Evolutionary conservation across 1,140 invertebrate genomes (phyloP), one percentile per base, ranked within the genome.

Genomic region (Cepaea nemoralis): DNA sequence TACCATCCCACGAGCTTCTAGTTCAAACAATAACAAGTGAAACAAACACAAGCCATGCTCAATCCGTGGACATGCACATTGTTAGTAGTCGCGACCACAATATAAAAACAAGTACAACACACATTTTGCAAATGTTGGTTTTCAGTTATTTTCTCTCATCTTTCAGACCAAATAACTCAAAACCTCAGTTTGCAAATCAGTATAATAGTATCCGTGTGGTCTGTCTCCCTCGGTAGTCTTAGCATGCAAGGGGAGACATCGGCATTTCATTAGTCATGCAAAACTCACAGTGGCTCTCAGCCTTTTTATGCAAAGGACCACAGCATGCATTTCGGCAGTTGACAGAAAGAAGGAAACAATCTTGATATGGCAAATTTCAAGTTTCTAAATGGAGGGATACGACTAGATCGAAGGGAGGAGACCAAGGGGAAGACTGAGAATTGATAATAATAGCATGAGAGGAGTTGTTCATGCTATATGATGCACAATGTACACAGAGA

Each of bases 51-150:
- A 24, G 50, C 22, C 59, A 63, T 63, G 59, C 59, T 31, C 59
- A 63, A 31, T 14, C 16, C 16, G 33, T 63, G 59, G 59, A 27
- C 27, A 63, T 14, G 16, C 27, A 2, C 27, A 6, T 31, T 63
- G 59, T 63, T 63, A 63, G 59, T 63, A 63, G 16, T 63, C 33
- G 8, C 59, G 33, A 31, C 59, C 27, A 48, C n/a, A 63, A 63
- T 3, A 63, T 12, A 5, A 27, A 63, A 2, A 63, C 16, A 63
- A 10, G 33, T 8, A 31, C 50, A 55, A 55, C 33, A 31, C 59
- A 63, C 6, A 63, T 16, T 63, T 63, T 63, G 59, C 59, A 63
- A 63, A 63, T 63, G 1, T 55, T 63, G 59, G 59, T 31, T 63
- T 63, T 31, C 10, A 63, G 59, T 31, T 27, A 55, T 55, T 24